Conservation (phyloP, 2,888 invertebrate genomes). For the Lypha dubia region DNA sequence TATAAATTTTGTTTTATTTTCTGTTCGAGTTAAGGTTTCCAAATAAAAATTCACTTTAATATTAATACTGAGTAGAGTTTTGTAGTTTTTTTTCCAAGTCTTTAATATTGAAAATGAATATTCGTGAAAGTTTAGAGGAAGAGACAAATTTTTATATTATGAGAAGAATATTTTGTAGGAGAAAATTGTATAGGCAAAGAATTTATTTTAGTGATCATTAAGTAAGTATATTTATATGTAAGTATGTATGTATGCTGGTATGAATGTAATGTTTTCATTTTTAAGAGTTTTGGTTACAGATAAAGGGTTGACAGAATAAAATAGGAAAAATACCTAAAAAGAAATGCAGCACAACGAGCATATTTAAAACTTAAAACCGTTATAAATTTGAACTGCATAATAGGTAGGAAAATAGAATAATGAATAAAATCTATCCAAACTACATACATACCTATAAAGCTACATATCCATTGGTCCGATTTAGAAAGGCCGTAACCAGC, state of each 20-base stretch:
- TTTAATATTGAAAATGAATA: conserved; percentile 70
- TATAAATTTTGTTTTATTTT: conserved; percentile 50
- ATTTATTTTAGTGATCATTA: conserved; percentile 51
- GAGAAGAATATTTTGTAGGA: conserved; percentile 55
- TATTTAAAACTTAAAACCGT: conserved; percentile 25
- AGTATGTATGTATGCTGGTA: too few relatives aligned
- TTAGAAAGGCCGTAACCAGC: too few relatives aligned
- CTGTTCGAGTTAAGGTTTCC: conserved; percentile 72
- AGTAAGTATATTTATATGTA: too few relatives aligned
- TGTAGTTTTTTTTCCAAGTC: conserved; percentile 66
- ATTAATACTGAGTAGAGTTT: conserved; percentile 69
- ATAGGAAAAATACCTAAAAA: not conserved
- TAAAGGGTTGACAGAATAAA: conserved; percentile 20
- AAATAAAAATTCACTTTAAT: conserved; percentile 72
- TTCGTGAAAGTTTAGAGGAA: conserved; percentile 66
- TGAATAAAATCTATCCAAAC: not conserved
- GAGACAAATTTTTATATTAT: conserved; percentile 50
- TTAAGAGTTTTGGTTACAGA: not conserved
- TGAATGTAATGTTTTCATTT: not conserved
- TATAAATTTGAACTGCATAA: conserved; percentile 17
- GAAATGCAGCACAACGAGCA: not conserved
- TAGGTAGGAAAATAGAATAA: too few relatives aligned
- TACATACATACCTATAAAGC: not conserved
- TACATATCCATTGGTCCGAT: too few relatives aligned
- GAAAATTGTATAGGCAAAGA: conserved; percentile 41